Conservation (phyloP, 23 tunicate genomes). For the Trididemnum clinides region DNA sequence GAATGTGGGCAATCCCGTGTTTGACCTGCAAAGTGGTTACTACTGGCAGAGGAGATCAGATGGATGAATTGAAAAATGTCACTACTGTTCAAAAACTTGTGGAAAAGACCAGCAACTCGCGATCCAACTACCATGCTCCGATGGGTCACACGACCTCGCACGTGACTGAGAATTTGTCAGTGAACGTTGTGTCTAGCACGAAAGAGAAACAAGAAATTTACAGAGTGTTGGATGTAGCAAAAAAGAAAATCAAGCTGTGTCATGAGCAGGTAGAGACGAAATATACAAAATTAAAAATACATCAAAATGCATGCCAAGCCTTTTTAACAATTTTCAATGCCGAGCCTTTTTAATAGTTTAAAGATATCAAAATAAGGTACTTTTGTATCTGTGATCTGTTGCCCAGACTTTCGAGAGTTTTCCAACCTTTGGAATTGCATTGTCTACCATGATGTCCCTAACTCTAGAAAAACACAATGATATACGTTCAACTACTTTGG, state of each 20-base stretch:
- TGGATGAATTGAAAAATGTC: constrained; percentile 14
- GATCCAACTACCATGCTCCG: neutral
- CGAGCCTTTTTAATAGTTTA: too few species aligned
- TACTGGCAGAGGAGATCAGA: constrained; percentile 13
- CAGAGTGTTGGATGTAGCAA: constrained; percentile 32
- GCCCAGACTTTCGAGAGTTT: too few species aligned
- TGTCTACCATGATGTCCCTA: too few species aligned
- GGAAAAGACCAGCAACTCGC: neutral
- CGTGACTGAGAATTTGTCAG: constrained; percentile 40
- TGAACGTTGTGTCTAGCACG: constrained; percentile 52
- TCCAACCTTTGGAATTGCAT: too few species aligned
- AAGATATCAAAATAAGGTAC: too few species aligned
- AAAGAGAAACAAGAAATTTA: constrained; percentile 69
- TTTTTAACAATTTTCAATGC: too few species aligned
- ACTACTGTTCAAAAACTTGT: constrained; percentile 44
- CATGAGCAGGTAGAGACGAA: constrained; percentile 84
- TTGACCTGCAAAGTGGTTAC: constrained; percentile 24
- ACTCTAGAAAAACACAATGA: too few species aligned
- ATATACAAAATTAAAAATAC: too few species aligned
- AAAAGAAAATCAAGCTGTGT: constrained; percentile 48
- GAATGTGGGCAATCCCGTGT: constrained; percentile 35
- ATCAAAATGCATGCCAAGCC: too few species aligned
- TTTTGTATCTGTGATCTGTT: too few species aligned
- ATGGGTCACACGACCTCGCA: constrained; percentile 16
- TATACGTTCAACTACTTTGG: too few species aligned